Base-by-base conservation (phyloP, 2,113 vertebrate species). In the Xyliphius kryptos region DNA sequence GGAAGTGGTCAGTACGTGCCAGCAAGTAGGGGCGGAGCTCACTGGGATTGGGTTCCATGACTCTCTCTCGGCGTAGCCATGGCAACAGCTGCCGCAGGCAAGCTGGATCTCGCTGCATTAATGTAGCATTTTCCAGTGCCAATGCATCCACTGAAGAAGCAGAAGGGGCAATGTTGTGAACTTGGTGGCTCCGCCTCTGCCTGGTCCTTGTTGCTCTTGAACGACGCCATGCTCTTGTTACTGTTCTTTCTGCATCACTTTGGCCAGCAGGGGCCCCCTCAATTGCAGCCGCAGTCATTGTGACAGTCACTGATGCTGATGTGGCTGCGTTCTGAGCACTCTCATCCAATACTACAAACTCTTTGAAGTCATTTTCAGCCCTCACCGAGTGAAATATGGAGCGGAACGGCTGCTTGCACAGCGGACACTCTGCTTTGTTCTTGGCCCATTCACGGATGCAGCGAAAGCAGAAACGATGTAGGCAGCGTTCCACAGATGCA, bases 361-460 rank as follows among this genome's bases (percentile, higher is more conserved):
- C 92, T 71, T 98, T 89, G 36, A 93, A 98, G 74, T 98, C 92
- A 54, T 92, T 85, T 70, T 96, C 92, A 2, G 95, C 92, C 62
- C 87, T 90, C 64, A 95, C 90, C n/a, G 86, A 96, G 79, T 98
- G 95, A 74, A 95, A 93, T 64, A 99, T 97, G 32, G 94, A 96
- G 74, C 85, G 84, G 73, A 99, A 99, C 0, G 94, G 91, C 21
- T 97, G 95, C 69, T 99, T 98, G 83, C 96, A 99, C 0, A 99
- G 81, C 0, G 94, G 96, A 52, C 96, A 99, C 66, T 97, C 94
- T 0, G 94, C 92, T 82, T 99, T 99, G 88, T 95, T 99, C 76
- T 97, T 98, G 38, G 95, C 93, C 96, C 94, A 98, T 66, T 99
- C 95, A 0, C 92, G 91, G 63, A 98, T 91, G 75, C 96, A 99